Base-by-base conservation (phyloP, 2,797 vertebrate genomes). In the Coranthus polyacanthus region DNA sequence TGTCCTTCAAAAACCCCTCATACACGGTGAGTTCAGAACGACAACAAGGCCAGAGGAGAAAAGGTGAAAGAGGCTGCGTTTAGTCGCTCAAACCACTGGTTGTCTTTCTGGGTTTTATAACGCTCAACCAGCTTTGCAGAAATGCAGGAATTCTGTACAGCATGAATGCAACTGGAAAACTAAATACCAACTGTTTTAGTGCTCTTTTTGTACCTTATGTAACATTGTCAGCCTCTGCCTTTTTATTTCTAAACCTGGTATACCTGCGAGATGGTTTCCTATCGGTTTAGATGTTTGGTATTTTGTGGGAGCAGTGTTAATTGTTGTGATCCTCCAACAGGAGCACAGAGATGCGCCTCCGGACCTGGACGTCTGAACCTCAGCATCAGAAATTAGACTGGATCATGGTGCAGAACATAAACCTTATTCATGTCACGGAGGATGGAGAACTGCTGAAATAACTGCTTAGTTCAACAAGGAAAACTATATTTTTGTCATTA, bases 1-100 rank as follows among this genome's bases (percentile, higher is more conserved):
- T 12, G 42, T 55, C 72, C 46, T 83, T 91, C 36, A 56, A 68
- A 67, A 92, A 91, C 55, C 79, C 86, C 5, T 24, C 54, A 5
- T 91, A 86, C 75, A 46, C 32, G 52, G 82, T 89, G 58, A 88
- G 90, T 82, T 1, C 20, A 52, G 6, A 44, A 12, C 43, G 45
- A 53, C 11, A 39, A 3, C n/a, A 45, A 34, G 9, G 17, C 21
- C 8, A 47, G 22, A 39, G 1, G 5, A 20, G 11, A 6, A 42
- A 42, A 10, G 18, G 2, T 4, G 11, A 22, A 34, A 39, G 2
- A 42, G 11, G 34, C 17, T 22, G 13, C 34, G 20, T 50, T 32
- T 44, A 51, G 10, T n/a, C n/a, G n/a, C n/a, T n/a, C n/a, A n/a
- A n/a, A n/a, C n/a, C n/a, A n/a, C n/a, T n/a, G n/a, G n/a, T n/a